phyloP scores from a whole-genome alignment of 2,113 vertebrate genomes.

The Haplochromis burtoni region DNA sequence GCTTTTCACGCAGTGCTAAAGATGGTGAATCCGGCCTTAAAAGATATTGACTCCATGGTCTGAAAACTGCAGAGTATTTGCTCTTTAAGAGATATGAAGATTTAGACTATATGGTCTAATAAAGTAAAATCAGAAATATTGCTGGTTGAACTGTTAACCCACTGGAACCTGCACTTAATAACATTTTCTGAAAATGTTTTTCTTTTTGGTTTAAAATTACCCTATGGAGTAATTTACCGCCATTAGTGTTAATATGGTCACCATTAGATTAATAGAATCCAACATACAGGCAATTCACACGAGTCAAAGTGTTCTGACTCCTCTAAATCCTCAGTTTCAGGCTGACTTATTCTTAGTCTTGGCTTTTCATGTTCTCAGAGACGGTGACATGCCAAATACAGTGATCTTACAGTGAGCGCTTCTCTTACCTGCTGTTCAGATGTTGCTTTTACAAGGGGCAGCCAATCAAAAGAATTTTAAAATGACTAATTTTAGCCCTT shows the following conservation, averaged over 20 bases:
- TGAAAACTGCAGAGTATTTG: neutral
- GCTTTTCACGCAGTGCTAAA: neutral
- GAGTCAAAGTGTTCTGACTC: neutral
- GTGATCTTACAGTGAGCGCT: neutral
- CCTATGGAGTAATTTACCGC: neutral
- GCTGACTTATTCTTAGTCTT: neutral
- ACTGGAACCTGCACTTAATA: neutral
- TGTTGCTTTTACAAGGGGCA: neutral
- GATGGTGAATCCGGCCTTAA: neutral
- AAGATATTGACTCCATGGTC: neutral
- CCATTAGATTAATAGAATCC: neutral
- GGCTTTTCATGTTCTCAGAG: neutral
- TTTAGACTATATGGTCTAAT: neutral
- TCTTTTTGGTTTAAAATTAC: neutral
- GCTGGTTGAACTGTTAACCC: neutral
- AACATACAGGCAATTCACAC: neutral
- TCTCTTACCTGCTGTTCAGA: neutral
- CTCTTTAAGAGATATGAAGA: neutral
- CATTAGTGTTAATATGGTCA: neutral
- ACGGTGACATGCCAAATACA: neutral
- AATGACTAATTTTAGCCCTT: neutral
- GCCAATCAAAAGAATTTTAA: neutral
- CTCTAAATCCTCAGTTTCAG: neutral
- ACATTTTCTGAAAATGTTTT: neutral
- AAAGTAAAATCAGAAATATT: neutral